Evolutionary conservation across 1,140 invertebrate genomes (phyloP), one percentile per base, ranked within the genome.

Genomic region (Physella acuta): DNA sequence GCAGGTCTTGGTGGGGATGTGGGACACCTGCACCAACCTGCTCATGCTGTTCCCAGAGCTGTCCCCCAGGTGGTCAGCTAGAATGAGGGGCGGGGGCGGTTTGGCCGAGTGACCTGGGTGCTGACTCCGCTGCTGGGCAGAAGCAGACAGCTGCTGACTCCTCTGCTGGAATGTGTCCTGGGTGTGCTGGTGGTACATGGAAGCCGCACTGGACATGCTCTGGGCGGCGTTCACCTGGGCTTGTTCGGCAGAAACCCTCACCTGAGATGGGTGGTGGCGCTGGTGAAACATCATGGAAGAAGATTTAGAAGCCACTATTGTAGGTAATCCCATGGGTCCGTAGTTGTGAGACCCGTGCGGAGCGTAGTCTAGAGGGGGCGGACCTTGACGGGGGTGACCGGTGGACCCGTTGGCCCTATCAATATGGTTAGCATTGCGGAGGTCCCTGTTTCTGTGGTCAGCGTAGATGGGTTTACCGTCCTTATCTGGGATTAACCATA

Each of bases 1-100:
- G 61, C 71, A 72, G 0, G 71, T 69, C 30, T 62, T 58, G 36
- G 71, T 51, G 2, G 66, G 71, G 4, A 36, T 63, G 71, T 72
- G 71, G 5, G 51, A 61, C 3, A 58, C 66, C 1, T 53, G 55
- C 0, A 68, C 30, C 0, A 59, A 17, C 24, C 55, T 2, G 39
- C 36, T 37, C 30, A 30, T 3, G 24, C 39, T 51, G 49, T n/a
- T 11, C 0, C 31, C 4, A 26, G 52, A 16, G 3, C 31, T 31
- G 51, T 5, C 8, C 31, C 24, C 28, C 33, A 63, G 37, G 39
- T 53, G 0, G 34, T 62, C 49, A 30, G 65, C 61, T 51, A 73
- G 52, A 14, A 59, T 58, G 26, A 70, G 58, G 14, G 66, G 71
- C 24, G 71, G 68, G 0, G 63, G 68, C 2, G 68, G 62, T 26